These are phyloP conservation scores for Illadopsis cleaveri DNA, from an alignment of 2,113 vertebrate species.

Conservation along the genomic window DNA sequence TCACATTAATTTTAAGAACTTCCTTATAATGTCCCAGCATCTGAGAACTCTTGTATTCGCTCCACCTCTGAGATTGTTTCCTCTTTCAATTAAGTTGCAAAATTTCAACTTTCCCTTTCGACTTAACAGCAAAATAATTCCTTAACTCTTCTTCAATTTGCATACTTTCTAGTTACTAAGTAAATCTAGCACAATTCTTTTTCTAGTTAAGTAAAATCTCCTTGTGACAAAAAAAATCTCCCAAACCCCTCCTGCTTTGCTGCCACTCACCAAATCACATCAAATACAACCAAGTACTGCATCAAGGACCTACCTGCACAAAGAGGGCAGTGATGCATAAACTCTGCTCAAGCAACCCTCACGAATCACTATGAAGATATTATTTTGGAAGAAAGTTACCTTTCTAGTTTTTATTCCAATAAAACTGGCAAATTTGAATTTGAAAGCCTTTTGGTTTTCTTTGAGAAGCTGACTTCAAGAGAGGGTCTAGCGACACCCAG, in stretches of 20 bases:
- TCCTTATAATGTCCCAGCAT: background rate
- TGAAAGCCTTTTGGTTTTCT: background rate
- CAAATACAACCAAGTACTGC: background rate
- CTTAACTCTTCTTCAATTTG: background rate
- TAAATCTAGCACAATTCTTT: background rate
- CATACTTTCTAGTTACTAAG: background rate
- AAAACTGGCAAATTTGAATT: background rate
- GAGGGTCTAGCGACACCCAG: rapidly evolving
- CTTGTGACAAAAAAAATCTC: background rate
- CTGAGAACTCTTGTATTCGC: background rate
- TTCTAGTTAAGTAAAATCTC: background rate
- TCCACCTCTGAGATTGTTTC: background rate
- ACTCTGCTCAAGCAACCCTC: background rate
- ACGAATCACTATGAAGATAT: background rate
- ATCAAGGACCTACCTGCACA: background rate
- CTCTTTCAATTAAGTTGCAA: background rate
- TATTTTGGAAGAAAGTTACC: background rate
- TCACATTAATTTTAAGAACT: background rate
- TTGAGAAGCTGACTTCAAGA: background rate
- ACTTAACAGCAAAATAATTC: background rate
- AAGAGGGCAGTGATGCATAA: background rate
- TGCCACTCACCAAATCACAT: background rate
- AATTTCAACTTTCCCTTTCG: background rate
- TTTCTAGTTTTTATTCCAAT: background rate
- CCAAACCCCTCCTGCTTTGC: background rate